These are phyloP conservation scores for Ophonus ardosiacus DNA, from an alignment of 2,888 invertebrate genomes.

Conservation along the genomic window DNA sequence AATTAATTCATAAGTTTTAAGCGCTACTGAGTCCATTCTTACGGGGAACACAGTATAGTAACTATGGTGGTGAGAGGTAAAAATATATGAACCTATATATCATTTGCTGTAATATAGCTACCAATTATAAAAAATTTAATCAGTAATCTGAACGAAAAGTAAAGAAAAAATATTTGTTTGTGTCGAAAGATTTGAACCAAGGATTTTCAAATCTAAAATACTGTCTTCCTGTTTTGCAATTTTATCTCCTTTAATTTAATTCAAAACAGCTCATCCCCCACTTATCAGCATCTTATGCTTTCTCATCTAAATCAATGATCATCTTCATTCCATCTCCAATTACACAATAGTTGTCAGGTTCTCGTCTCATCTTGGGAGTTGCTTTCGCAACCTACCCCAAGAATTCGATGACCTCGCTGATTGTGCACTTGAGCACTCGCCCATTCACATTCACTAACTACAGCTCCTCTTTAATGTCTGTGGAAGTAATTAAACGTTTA, in stretches of 20 bases:
- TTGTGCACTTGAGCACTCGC: conserved; percentile 47
- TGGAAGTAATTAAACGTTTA: conserved; percentile 59
- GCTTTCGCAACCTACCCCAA: conserved; percentile 53
- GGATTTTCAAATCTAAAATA: too few species aligned
- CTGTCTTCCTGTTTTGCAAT: too few species aligned
- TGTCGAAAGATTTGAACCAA: too few species aligned
- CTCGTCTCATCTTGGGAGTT: background rate
- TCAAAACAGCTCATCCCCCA: background rate
- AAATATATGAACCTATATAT: too few species aligned
- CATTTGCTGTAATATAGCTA: too few species aligned
- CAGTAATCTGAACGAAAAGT: too few species aligned
- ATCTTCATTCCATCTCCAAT: background rate
- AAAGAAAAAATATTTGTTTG: too few species aligned
- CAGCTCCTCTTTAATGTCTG: conserved; percentile 58
- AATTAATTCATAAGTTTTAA: too few species aligned
- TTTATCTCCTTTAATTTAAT: background rate
- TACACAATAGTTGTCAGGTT: background rate
- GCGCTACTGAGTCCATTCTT: too few species aligned
- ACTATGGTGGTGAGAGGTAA: too few species aligned
- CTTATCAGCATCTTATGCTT: background rate
- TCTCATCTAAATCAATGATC: background rate
- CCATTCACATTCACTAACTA: conserved; percentile 46
- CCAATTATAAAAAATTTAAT: too few species aligned
- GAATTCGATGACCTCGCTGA: conserved; percentile 55
- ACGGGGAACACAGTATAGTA: too few species aligned